phyloP scores from a whole-genome alignment of 92 coral and sea anemone species.

The Parazoanthus swiftii region DNA sequence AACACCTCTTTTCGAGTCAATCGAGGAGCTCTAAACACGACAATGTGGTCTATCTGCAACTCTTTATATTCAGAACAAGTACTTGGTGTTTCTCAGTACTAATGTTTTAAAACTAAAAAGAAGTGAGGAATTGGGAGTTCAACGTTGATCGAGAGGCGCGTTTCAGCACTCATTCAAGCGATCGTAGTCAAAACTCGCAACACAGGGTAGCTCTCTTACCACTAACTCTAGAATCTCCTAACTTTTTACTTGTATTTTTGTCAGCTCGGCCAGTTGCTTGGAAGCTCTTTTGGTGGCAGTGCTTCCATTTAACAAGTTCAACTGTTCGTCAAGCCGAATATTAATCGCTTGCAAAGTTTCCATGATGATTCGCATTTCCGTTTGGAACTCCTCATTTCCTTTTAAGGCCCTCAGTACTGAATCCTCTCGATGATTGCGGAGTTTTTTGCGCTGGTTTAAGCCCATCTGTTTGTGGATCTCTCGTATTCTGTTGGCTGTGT shows the following conservation, averaged over 20 bases:
- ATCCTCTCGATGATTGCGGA: not conserved
- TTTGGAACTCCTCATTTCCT: slow-evolving; percentile 11
- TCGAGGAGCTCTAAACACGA: not conserved
- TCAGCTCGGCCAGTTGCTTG: not conserved
- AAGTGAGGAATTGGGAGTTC: not conserved
- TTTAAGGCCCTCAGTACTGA: slow-evolving; percentile 13
- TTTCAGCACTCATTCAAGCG: not conserved
- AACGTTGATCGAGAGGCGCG: not conserved
- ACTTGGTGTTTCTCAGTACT: not conserved
- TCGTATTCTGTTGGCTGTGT: slow-evolving; percentile 35
- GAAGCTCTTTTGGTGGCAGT: not conserved
- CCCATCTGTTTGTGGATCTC: slow-evolving; percentile 40
- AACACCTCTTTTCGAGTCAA: no score
- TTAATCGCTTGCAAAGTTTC: slow-evolving; percentile 32
- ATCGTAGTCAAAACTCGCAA: not conserved
- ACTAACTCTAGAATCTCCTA: not conserved
- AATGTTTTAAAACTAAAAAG: no score
- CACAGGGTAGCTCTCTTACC: not conserved
- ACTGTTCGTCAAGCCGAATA: slow-evolving; percentile 33
- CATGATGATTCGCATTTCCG: slow-evolving; percentile 34
- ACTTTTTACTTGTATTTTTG: slow-evolving; percentile 16
- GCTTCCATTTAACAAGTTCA: slow-evolving; percentile 25
- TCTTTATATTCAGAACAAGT: not conserved
- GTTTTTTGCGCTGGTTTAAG: slow-evolving; percentile 28
- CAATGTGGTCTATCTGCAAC: not conserved